Percentiles rank a stretch among this genome's conserved stretches.
phyloP scores from a whole-genome alignment of 1,140 invertebrate genomes.

The Latrodectus geometricus region DNA sequence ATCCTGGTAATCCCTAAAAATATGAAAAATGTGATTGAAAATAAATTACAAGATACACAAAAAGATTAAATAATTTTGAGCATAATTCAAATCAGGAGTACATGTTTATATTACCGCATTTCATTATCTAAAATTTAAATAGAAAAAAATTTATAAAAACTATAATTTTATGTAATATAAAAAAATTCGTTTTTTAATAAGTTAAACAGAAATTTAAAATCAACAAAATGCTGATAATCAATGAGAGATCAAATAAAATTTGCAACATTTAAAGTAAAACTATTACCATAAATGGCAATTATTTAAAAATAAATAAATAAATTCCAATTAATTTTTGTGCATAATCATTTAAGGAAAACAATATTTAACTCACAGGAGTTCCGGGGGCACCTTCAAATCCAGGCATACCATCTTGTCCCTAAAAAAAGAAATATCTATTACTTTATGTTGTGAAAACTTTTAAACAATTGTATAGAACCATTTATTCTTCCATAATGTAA shows the following conservation, averaged over 20 bases:
- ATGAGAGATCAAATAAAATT: too few species aligned
- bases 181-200: too few species aligned
- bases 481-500: too few species aligned
- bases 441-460: slow-evolving; percentile 60
- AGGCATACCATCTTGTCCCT: slow-evolving; percentile 77
- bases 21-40: background rate
- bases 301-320: too few species aligned
- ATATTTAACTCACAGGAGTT: slow-evolving; percentile 73
- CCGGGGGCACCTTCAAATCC: slow-evolving; percentile 75
- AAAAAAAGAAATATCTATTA: slow-evolving; percentile 47
- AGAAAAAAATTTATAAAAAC: background rate
- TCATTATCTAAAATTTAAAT: background rate
- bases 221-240: too few species aligned
- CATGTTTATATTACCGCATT: background rate
- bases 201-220: too few species aligned
- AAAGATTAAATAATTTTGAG: background rate
- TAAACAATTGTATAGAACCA: too few species aligned
- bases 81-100: background rate
- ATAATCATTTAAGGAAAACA: background rate
- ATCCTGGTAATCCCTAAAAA: slow-evolving; percentile 75
- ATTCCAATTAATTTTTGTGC: too few species aligned
- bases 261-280: too few species aligned
- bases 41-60: background rate
- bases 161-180: too few species aligned
- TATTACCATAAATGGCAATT: too few species aligned